phyloP scores from a whole-genome alignment of 2,888 invertebrate genomes.

The Seladonia tumulorum region DNA sequence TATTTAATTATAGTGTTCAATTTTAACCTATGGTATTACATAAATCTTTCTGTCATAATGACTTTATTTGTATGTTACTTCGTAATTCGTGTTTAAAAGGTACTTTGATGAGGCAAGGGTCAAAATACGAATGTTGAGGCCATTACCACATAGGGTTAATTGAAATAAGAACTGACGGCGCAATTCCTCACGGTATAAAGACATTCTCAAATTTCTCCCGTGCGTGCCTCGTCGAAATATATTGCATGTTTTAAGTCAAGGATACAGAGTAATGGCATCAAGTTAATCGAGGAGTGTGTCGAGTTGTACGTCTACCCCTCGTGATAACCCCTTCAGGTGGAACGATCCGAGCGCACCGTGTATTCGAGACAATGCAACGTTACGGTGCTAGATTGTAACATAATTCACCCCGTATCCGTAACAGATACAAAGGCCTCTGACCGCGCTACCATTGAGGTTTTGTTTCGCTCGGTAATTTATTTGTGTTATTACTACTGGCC shows the following conservation, averaged over 20 bases:
- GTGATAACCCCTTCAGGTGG: background rate
- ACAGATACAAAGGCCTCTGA: conserved; percentile 8
- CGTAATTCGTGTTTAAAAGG: too few relatives aligned
- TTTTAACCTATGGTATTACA: too few relatives aligned
- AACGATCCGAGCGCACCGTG: background rate
- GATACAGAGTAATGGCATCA: conserved; percentile 3
- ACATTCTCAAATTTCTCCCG: background rate
- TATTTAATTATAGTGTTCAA: too few relatives aligned
- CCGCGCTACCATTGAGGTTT: background rate
- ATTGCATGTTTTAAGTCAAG: background rate
- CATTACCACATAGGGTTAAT: background rate
- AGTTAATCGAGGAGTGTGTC: conserved; percentile 12
- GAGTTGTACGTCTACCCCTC: conserved; percentile 1
- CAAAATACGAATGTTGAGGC: background rate
- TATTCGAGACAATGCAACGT: conserved; percentile 12
- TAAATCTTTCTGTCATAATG: too few relatives aligned
- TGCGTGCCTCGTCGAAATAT: background rate
- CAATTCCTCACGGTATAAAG: background rate
- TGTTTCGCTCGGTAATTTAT: conserved; percentile 11
- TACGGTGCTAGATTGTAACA: background rate
- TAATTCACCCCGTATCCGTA: conserved; percentile 18
- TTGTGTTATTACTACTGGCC: background rate
- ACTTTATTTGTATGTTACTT: too few relatives aligned
- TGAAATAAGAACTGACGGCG: background rate
- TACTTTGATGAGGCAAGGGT: too few relatives aligned